These are phyloP conservation scores for Amazona ochrocephala DNA, from an alignment of 2,797 vertebrate genomes.

Conservation along the genomic window DNA sequence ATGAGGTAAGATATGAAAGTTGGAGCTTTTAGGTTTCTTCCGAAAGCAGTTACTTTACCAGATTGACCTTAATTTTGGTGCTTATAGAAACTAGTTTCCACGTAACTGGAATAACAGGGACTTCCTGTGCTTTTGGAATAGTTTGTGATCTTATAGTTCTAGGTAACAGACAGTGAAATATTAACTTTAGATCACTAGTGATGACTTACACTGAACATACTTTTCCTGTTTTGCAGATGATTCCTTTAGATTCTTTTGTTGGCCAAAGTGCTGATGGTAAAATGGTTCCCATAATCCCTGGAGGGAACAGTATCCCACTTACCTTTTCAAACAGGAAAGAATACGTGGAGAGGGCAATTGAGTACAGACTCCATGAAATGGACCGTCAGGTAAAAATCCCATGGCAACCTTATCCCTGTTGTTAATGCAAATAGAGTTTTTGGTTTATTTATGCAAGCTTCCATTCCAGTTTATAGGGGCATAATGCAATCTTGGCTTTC, in stretches of 20 bases:
- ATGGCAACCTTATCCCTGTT: rapidly evolving
- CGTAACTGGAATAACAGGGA: neutral
- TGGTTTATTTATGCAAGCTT: neutral
- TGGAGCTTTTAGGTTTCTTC: neutral
- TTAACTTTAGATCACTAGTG: neutral
- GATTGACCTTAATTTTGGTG: neutral
- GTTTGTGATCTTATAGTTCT: neutral
- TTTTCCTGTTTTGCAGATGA: conserved; percentile 78
- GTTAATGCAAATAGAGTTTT: neutral
- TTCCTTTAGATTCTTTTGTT: conserved; percentile 87
- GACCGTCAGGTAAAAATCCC: conserved; percentile 81
- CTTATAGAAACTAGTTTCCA: neutral
- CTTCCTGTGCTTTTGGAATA: neutral
- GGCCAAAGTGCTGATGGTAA: conserved; percentile 87
- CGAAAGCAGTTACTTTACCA: neutral
- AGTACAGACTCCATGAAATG: conserved; percentile 85
- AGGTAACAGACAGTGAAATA: neutral
- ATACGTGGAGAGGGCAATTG: conserved; percentile 85
- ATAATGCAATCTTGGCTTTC: neutral
- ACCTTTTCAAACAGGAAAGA: conserved; percentile 87
- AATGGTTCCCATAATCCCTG: conserved; percentile 87
- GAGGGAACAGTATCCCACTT: conserved; percentile 86
- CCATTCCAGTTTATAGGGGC: neutral
- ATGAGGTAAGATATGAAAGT: conserved; percentile 74
- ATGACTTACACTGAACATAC: neutral